Evolutionary conservation across 2,797 vertebrate genomes (phyloP), one percentile per base, ranked within the genome.

Genomic region (Crocodylus rhombifer): DNA sequence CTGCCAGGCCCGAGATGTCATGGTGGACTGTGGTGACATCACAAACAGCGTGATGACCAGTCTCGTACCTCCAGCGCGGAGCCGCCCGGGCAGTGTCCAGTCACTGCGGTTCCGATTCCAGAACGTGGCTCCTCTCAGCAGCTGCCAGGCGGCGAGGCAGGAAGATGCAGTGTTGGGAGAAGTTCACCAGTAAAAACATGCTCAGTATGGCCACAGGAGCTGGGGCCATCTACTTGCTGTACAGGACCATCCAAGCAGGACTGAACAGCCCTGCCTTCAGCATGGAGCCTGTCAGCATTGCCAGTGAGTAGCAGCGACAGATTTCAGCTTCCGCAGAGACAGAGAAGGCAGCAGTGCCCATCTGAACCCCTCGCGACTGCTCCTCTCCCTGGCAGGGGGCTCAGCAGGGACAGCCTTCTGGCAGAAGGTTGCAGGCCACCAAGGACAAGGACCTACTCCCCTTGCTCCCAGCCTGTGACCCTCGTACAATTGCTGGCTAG

Each of bases 161-260:
- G 64, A 86, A 74, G 57, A 16, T 95, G 82, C 80, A 91, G 75
- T 93, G 84, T 71, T 90, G 91, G 92, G 91, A 96, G 51, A 83
- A 88, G 77, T 79, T 79, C 75, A 71, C 95, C 86, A 42, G 81
- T 18, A 96, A 90, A 88, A 57, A 95, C 21, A 30, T 97, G 20
- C 84, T 97, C 71, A 79, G 93, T 77, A 74, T 96, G 91, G 94
- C 90, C 81, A 96, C 92, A 0, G 97, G 96, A 0, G 95, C 88
- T 0, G 88, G 94, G 55, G 96, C 96, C 61, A 4, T 97, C 89
- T 97, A 97, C 86, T 91, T 97, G 62, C 80, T 97, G 74, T 96
- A 95, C 89, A 97, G 95, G 84, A 93, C 95, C 93, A 77, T 97
- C 91, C 88, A 26, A 85, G 88, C 93, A 0, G 88, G 93, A 33